Evolutionary conservation across 2,888 invertebrate species (phyloP), one percentile per base, ranked within the genome.

Genomic region (Netelia fuscicornis): DNA sequence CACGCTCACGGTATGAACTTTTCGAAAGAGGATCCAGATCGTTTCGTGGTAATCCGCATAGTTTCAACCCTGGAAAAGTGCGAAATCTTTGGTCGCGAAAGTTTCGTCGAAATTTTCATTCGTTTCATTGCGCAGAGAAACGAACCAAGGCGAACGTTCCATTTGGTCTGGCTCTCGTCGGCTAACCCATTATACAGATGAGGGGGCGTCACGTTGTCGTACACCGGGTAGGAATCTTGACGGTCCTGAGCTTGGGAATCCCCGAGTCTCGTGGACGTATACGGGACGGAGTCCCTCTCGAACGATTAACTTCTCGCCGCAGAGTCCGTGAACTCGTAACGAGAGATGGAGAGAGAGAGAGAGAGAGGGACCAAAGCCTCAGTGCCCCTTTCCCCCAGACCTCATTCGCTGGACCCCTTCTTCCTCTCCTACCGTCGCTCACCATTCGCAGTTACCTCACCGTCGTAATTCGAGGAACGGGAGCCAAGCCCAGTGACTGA

Each of bases 301-400:
- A 83, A 75, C 80, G 83, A 83, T 83, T 75, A 83, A 83, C 79
- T 83, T 83, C 78, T 64, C 54, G 68, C 74, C 79, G 70, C 79
- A 79, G 62, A 79, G 68, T 83, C 79, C 79, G 79, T 54, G 79
- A 78, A 83, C 78, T 72, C 60, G 64, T 60, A 72, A 78, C 76
- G 72, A 78, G 78, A 11, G 44, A 48, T 17, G 17, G 17, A 17
- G 17, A 17, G 17, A 17, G 17, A 17, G 17, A 17, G 17, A 17
- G 17, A 17, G 17, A 17, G 17, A 17, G 17, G 17, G 58, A 52
- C 67, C 42, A 25, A 44, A 42, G 37, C 48, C 13, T 44, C 25
- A 42, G 44, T 56, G 23, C 44, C 44, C 74, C 52, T 81, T 60
- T 42, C 52, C 58, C 74, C 67, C 62, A 10, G 54, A 48, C 58